These are phyloP conservation scores for Thamnaconus septentrionalis DNA, from an alignment of 2,113 vertebrate species.

Conservation along the genomic window DNA sequence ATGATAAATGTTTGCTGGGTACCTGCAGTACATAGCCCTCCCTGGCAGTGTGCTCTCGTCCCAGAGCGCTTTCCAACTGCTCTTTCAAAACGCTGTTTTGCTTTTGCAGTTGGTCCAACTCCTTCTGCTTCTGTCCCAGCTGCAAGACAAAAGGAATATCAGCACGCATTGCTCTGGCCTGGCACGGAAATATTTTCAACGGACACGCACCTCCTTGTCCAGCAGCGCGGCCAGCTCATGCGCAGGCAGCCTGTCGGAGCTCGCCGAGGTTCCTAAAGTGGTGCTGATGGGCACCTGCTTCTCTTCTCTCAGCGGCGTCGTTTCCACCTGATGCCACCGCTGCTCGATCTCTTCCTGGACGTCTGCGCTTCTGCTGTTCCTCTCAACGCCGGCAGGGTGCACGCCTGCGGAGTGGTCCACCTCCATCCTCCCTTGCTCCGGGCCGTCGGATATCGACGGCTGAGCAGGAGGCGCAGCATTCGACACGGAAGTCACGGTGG, in stretches of 20 bases:
- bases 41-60: conserved; percentile 88
- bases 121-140: conserved; percentile 93
- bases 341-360: conserved; percentile 94
- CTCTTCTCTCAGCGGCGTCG: conserved; percentile 90
- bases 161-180: neutral
- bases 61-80: conserved; percentile 88
- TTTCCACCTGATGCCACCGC: conserved; percentile 97
- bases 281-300: conserved; percentile 92
- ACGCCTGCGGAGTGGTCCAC: conserved; percentile 74
- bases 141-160: conserved; percentile 18
- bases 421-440: conserved; percentile 83
- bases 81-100: conserved; percentile 91
- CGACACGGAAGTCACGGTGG: conserved; percentile 32
- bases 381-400: conserved; percentile 25
- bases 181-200: too few species aligned
- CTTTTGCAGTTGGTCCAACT: conserved; percentile 87
- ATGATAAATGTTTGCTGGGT: conserved; percentile 24
- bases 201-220: conserved; percentile 87
- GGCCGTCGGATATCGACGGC: conserved; percentile 23
- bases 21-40: conserved; percentile 97
- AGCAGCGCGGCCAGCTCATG: conserved; percentile 85
- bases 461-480: conserved; percentile 32
- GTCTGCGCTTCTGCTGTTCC: conserved; percentile 65
- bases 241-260: conserved; percentile 72
- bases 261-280: conserved; percentile 71